Conservation (phyloP, 2,113 vertebrate species). For the Dendropsophus ebraccatus region DNA sequence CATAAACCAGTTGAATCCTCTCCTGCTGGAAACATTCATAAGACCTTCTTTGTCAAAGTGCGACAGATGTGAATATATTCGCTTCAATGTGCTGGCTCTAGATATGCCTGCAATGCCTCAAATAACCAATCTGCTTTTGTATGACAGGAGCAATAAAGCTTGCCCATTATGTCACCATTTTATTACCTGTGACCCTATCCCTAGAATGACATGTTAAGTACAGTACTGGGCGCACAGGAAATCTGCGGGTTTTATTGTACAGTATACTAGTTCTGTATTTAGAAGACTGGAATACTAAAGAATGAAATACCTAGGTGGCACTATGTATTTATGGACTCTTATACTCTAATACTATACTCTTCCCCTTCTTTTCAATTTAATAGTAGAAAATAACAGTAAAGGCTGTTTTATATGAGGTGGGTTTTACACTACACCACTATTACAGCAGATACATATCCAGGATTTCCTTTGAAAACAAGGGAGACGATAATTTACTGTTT, state of each 20-base stretch:
- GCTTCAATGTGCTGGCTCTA: not conserved
- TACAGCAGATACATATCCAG: no score
- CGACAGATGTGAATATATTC: conserved; percentile 8
- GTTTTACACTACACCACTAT: no score
- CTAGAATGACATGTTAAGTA: not conserved
- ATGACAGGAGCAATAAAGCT: conserved; percentile 29
- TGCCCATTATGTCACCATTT: conserved; percentile 17
- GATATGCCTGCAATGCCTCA: conserved; percentile 24
- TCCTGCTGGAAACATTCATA: conserved; percentile 20
- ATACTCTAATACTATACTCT: not conserved
- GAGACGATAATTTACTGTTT: no score
- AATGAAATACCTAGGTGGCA: not conserved
- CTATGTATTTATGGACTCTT: not conserved
- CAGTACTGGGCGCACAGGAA: not conserved
- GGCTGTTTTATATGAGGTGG: no score
- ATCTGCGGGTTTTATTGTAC: not conserved
- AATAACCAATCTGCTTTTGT: not conserved
- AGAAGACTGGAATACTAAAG: not conserved
- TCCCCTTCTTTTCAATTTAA: not conserved
- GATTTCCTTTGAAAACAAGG: no score
- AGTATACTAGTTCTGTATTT: not conserved
- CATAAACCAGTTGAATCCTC: no score
- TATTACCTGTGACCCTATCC: conserved; percentile 7
- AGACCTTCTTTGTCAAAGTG: conserved; percentile 2
- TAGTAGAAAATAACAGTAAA: not conserved